Base-by-base conservation (phyloP, 1,140 invertebrate genomes). In the Conus ventricosus region DNA sequence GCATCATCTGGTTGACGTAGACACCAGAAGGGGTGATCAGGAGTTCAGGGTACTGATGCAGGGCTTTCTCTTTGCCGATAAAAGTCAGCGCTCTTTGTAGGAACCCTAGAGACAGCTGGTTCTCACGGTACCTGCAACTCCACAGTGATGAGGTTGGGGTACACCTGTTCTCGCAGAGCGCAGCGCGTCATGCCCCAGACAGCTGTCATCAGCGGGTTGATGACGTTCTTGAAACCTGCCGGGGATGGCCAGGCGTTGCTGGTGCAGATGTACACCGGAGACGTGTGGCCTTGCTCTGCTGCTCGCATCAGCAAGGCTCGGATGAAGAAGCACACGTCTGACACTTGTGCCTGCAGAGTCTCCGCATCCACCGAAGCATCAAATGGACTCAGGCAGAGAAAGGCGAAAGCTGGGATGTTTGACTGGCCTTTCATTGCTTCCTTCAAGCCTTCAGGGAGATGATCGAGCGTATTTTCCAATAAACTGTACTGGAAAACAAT, bases 101-200 rank as follows among this genome's bases (percentile, higher is more conserved):
- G 67, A 86, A 89, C 0, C 51, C 20, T 25, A 89, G 7, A 25
- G 85, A 71, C 23, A 60, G 63, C 23, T 85, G 60, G 20, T 20
- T 63, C 15, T 89, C 88, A n/a, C n/a, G 88, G 85, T 7, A 87
- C 76, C 51, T 89, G 88, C 27, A 89, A 8, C 23, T 89, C 88
- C 54, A 89, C 76, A 8, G 85, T 84, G 51, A 87, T 71, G 8
- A 89, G 25, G 53, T 87, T 76, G 8, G 89, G 86, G 75, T 90
- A 90, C 20, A 88, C 20, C 51, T 90, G 87, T 27, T 90, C 89
- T 51, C 85, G 81, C 27, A 90, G 51, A 5, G 85, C 85, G 55
- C 89, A 90, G 27, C 89, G 27, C 13, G 80, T 88, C 84, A 90
- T 84, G 5, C 89, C 89, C 89, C 89, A 90, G 1, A 90, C n/a